Evolutionary conservation across 2,113 vertebrate species (phyloP), one percentile per base, ranked within the genome.

Genomic region (Aleadryas rufinucha): DNA sequence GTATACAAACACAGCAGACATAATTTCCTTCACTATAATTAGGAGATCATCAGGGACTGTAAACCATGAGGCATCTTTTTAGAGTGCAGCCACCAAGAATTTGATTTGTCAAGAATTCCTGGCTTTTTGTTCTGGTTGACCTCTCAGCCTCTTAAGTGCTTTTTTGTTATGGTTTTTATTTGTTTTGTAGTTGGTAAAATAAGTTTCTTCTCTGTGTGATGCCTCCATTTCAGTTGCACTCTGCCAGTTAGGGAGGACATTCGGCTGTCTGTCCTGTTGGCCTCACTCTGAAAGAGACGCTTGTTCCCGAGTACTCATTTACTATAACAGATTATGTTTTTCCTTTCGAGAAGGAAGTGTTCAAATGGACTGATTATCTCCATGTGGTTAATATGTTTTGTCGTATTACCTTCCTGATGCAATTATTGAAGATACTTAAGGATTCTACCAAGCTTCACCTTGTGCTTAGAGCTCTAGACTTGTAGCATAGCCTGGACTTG

Each of bases 151-250:
- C 24, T 27, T 69, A 70, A 54, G 28, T 81, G 42, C 26, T 42
- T 84, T 71, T 82, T 82, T 11, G 17, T 50, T 16, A 11, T 5
- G 2, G 0, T 16, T 85, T 61, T 81, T 61, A 12, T 65, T 92
- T 83, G 9, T 68, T 53, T 19, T 52, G 7, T 83, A 45, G 37
- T 68, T 80, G 15, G 45, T 86, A 56, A 86, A 79, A 80, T 71
- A 3, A 0, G 0, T 39, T 2, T 50, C 24, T 80, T 47, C 18
- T 60, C 13, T 69, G 27, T 21, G 47, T 47, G 27, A 39, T 64
- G 9, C 30, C 10, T 66, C 33, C 16, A 11, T 84, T 90, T 82
- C 49, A 68, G 16, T 53, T 84, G 45, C 33, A 16, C 33, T 76
- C 11, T 68, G 30, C 33, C 45, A 24, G 15, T 64, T 21, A 56